These are phyloP conservation scores for Glyphotaelius pellucidus DNA, from an alignment of 2,888 invertebrate genomes.

Conservation along the genomic window DNA sequence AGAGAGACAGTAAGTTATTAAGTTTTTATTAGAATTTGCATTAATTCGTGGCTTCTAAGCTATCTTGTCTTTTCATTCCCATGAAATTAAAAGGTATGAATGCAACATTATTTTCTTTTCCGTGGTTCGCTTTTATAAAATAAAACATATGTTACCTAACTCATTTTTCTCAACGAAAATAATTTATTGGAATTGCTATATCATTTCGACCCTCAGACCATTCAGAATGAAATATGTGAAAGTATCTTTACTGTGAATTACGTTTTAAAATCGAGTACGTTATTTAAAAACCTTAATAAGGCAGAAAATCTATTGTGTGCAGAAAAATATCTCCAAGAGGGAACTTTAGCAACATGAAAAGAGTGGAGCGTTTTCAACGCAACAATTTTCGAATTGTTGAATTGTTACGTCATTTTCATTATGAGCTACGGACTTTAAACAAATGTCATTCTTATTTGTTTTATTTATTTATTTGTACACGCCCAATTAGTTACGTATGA, in stretches of 20 bases:
- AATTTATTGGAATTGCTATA: background rate
- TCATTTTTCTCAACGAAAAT: background rate
- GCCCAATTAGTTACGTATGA: too few relatives aligned
- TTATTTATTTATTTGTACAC: too few relatives aligned
- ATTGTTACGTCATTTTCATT: background rate
- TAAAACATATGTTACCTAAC: background rate
- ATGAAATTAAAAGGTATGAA: background rate
- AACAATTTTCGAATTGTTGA: background rate
- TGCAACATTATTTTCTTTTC: background rate
- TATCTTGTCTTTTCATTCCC: background rate
- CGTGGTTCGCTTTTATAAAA: background rate
- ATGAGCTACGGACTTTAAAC: too few relatives aligned
- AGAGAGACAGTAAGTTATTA: background rate
- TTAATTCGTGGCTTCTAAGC: background rate
- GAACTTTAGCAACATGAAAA: background rate
- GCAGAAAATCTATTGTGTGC: too few relatives aligned
- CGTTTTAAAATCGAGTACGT: background rate
- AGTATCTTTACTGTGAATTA: background rate
- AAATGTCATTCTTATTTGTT: too few relatives aligned
- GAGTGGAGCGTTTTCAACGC: background rate
- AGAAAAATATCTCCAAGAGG: background rate
- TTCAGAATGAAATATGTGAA: background rate
- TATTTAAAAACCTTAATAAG: background rate
- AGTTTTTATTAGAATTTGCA: background rate
- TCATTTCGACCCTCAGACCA: background rate